Conservation (phyloP, 2,888 invertebrate genomes). For the Thereva unica region DNA sequence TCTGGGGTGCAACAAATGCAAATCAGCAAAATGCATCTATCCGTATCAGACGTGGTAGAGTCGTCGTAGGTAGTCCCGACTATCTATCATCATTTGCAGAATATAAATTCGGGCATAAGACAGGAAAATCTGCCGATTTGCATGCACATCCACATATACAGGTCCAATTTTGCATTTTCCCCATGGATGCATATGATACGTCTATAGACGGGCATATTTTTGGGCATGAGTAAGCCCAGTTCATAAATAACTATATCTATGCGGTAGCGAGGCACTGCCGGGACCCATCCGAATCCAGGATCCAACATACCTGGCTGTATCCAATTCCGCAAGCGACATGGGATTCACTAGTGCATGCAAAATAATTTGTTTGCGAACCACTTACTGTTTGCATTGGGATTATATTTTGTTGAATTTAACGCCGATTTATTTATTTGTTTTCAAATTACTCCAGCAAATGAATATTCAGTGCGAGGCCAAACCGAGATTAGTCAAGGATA, state of each 20-base stretch:
- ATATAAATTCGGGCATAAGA: conserved; percentile 34
- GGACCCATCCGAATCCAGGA: not conserved
- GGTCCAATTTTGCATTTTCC: not conserved
- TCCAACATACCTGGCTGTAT: conserved; percentile 10
- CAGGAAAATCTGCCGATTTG: conserved; percentile 2
- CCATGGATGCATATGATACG: conserved; percentile 2
- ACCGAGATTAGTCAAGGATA: not conserved
- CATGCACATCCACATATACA: conserved; percentile 8
- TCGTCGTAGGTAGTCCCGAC: conserved; percentile 2
- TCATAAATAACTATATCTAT: conserved; percentile 24
- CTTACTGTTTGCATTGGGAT: conserved; percentile 30
- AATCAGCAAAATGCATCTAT: conserved; percentile 22
- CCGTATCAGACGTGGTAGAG: conserved; percentile 17
- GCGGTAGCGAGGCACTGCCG: not conserved
- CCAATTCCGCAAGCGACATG: conserved; percentile 11
- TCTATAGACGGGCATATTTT: conserved; percentile 5
- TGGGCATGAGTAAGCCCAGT: conserved; percentile 21
- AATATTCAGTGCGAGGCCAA: conserved; percentile 3
- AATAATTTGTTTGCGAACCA: conserved; percentile 34
- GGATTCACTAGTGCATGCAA: conserved; percentile 33
- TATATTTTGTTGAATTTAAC: conserved; percentile 29
- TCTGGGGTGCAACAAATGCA: conserved; percentile 20
- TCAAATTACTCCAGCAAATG: conserved; percentile 30
- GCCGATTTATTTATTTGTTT: conserved; percentile 34
- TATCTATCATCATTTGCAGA: conserved; percentile 33